Evolutionary conservation across 2,113 vertebrate species (phyloP).

Genomic region (Erinaceus europaeus): DNA sequence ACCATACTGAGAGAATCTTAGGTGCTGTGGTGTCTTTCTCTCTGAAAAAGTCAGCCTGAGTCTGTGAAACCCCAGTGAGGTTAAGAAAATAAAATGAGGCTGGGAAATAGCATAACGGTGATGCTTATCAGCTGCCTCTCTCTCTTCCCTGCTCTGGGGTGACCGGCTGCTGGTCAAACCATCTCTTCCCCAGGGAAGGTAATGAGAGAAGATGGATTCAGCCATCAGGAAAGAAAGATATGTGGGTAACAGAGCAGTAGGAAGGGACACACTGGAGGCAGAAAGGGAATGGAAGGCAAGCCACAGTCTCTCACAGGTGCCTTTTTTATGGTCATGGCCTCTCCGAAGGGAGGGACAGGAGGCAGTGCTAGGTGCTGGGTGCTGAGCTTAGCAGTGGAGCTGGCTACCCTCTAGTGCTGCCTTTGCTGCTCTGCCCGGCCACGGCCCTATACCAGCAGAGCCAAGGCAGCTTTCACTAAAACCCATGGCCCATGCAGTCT

Average conservation of each 20-base stretch:
- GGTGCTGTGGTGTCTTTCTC: no score
- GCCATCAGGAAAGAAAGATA: not conserved
- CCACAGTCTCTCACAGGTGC: not conserved
- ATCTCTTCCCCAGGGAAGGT: not conserved
- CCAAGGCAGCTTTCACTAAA: no score
- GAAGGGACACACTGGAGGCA: not conserved
- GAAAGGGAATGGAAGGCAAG: not conserved
- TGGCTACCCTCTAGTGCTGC: not conserved
- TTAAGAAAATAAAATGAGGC: no score
- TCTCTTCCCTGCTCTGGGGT: not conserved
- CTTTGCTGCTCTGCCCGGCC: not conserved
- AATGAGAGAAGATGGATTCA: not conserved
- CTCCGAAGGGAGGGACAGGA: not conserved
- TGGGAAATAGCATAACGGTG: no score
- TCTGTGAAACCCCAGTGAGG: no score
- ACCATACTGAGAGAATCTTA: no score
- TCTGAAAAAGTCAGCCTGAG: no score
- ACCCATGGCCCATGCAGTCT: not conserved
- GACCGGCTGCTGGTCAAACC: not conserved
- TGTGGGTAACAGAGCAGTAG: not conserved
- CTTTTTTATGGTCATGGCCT: not conserved
- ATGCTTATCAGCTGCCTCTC: no score
- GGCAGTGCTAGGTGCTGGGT: fast-evolving
- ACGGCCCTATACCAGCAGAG: not conserved
- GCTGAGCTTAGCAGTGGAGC: fast-evolving